These are phyloP conservation scores for Penaeus vannamei DNA, from an alignment of 1,140 invertebrate genomes.

Conservation along the genomic window DNA sequence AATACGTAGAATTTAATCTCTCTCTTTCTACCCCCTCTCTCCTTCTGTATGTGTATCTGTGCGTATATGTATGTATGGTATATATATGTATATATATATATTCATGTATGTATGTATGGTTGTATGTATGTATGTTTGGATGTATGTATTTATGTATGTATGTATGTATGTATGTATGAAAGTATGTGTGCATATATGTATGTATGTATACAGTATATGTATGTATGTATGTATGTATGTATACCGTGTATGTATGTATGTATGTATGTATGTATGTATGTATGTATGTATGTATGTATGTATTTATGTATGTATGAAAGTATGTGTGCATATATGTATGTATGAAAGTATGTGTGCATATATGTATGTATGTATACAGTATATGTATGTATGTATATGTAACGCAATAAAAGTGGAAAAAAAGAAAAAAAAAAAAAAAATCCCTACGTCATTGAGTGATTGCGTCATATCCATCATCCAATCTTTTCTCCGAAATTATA, in stretches of 20 bases:
- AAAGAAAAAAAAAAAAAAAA: too few relatives aligned
- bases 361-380: constrained; percentile 3
- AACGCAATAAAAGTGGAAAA: too few relatives aligned
- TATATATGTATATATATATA: too few relatives aligned
- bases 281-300: neutral
- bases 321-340: constrained; percentile 8
- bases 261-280: neutral
- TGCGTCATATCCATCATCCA: too few relatives aligned
- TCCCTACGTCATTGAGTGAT: too few relatives aligned
- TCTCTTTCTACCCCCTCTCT: too few relatives aligned
- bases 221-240: neutral
- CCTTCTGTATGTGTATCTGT: neutral
- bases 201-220: neutral
- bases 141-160: constrained; percentile 2
- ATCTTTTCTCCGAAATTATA: too few relatives aligned
- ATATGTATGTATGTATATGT: too few relatives aligned
- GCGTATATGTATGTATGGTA: neutral
- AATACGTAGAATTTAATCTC: too few relatives aligned
- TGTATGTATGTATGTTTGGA: neutral
- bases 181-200: constrained; percentile 14
- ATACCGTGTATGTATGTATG: neutral
- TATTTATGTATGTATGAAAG: neutral
- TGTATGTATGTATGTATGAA: too few relatives aligned
- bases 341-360: neutral
- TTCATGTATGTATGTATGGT: neutral